Conservation (phyloP, 2,113 vertebrate species). For the Halcyon senegalensis region DNA sequence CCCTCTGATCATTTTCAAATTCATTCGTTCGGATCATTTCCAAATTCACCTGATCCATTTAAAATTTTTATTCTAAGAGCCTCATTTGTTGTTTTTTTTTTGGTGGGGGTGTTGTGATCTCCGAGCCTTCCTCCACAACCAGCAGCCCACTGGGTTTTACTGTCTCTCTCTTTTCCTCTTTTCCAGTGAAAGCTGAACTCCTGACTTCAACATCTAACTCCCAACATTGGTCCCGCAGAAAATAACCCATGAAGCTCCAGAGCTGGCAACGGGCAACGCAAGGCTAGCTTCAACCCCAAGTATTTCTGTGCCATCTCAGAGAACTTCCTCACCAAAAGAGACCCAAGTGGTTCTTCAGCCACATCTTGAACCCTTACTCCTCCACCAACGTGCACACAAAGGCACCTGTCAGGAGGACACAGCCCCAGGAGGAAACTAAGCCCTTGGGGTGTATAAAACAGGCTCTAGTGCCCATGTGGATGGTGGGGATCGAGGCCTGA, state of each 20-base stretch:
- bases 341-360: neutral
- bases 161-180: neutral
- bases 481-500: neutral
- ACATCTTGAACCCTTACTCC: neutral
- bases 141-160: neutral
- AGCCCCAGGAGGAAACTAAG: neutral
- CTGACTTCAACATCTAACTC: neutral
- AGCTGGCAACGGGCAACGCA: neutral
- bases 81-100: fast-evolving
- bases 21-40: too few species aligned
- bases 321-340: neutral
- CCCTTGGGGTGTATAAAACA: neutral
- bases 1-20: too few species aligned
- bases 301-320: neutral
- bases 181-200: neutral
- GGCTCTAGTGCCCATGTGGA: neutral
- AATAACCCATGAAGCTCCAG: neutral
- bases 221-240: fast-evolving
- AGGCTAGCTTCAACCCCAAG: fast-evolving
- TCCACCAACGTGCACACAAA: neutral
- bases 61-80: neutral
- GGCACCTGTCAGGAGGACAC: neutral
- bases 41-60: neutral
- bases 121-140: neutral
- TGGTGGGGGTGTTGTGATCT: neutral